Evolutionary conservation across 2,888 invertebrate genomes (phyloP).

Genomic region (Callinectes sapidus): DNA sequence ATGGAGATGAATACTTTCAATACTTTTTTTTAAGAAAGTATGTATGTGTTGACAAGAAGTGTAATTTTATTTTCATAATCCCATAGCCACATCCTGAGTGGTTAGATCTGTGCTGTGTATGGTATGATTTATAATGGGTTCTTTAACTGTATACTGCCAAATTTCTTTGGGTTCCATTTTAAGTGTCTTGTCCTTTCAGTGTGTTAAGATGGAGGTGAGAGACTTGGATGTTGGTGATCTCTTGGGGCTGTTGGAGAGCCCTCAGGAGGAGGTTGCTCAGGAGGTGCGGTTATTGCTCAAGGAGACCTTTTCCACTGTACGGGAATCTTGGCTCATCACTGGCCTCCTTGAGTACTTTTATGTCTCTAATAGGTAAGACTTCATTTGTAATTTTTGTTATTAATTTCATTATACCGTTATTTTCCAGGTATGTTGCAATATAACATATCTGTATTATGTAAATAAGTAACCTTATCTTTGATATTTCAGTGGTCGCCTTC

Average conservation of each 20-base stretch:
- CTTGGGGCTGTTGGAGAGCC: conserved; percentile 66
- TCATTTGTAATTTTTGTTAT: neutral
- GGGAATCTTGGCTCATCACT: conserved; percentile 69
- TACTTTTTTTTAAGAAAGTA: too few species aligned
- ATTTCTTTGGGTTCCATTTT: too few species aligned
- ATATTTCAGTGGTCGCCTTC: conserved; percentile 65
- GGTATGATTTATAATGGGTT: too few species aligned
- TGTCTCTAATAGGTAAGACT: conserved; percentile 67
- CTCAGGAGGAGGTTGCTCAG: conserved; percentile 61
- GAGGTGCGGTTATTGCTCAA: conserved; percentile 65
- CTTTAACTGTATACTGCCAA: too few species aligned
- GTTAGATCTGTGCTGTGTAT: too few species aligned
- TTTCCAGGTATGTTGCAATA: neutral
- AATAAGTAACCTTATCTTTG: neutral
- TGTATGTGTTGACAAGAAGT: too few species aligned
- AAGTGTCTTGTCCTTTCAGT: conserved; percentile 3
- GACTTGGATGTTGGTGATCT: conserved; percentile 63
- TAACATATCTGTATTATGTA: neutral
- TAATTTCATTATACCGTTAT: neutral
- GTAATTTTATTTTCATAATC: too few species aligned
- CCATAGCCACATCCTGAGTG: too few species aligned
- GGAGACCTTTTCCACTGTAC: conserved; percentile 59
- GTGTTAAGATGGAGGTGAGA: conserved; percentile 49
- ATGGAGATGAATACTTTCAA: too few species aligned
- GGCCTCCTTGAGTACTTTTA: conserved; percentile 71